Evolutionary conservation across 2,797 vertebrate species (phyloP).

Genomic region (Pangasius krempfi): DNA sequence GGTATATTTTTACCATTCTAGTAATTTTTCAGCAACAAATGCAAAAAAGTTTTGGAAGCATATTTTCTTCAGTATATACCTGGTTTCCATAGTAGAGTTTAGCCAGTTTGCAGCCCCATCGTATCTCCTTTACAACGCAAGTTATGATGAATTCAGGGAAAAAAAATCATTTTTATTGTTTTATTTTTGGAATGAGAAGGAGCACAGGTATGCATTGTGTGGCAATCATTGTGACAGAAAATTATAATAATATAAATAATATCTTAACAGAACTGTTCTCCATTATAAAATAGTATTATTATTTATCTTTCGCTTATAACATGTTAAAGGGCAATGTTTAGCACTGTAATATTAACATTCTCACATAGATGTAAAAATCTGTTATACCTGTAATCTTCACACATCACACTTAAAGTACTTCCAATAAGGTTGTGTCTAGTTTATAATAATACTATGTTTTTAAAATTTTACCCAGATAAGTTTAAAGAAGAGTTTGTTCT

Average conservation of each 20-base stretch:
- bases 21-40: background rate
- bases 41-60: background rate
- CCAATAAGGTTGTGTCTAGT: background rate
- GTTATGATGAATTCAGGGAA: background rate
- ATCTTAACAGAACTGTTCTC: no score
- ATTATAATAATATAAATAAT: background rate
- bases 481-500: background rate
- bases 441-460: background rate
- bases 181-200: background rate
- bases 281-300: background rate
- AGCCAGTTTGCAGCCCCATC: background rate
- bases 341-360: background rate
- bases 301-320: background rate
- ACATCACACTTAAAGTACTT: background rate
- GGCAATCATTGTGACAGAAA: background rate
- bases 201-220: background rate
- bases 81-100: background rate
- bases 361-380: background rate
- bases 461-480: no score
- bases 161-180: background rate
- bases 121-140: background rate
- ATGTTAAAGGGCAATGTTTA: background rate
- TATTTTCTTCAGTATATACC: constrained; percentile 17
- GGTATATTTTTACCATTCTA: background rate
- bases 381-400: background rate